Evolutionary conservation across 2,797 vertebrate genomes (phyloP).

Genomic region (Halcyon smyrnensis): DNA sequence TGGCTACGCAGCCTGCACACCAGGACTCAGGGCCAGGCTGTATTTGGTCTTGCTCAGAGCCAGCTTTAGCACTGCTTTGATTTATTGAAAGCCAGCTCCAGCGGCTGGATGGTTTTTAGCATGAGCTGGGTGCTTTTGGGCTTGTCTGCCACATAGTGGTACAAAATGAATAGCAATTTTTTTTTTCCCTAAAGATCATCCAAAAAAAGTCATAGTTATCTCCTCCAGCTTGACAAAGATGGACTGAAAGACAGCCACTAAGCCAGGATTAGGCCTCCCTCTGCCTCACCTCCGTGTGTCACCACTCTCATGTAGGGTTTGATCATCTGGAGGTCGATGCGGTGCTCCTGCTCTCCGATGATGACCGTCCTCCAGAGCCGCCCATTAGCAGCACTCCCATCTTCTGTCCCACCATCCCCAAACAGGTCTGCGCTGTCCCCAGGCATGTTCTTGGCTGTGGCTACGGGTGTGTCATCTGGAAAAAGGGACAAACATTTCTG

Average conservation of each 20-base stretch:
- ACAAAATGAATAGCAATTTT: fast-evolving
- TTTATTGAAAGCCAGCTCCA: background rate
- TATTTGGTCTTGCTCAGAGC: background rate
- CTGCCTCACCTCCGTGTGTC: slow-evolving; percentile 90
- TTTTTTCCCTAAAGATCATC: fast-evolving
- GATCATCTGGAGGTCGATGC: slow-evolving; percentile 98
- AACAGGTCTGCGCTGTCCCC: slow-evolving; percentile 81
- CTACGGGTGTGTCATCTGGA: slow-evolving; percentile 93
- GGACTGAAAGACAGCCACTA: fast-evolving
- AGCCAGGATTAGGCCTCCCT: background rate
- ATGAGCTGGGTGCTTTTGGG: background rate
- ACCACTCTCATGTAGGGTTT: slow-evolving; percentile 94
- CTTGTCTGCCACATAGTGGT: fast-evolving
- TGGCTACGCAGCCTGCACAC: background rate
- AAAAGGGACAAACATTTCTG: background rate
- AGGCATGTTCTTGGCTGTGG: slow-evolving; percentile 91
- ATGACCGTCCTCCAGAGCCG: slow-evolving; percentile 95
- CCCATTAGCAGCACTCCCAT: slow-evolving; percentile 82
- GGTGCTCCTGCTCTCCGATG: slow-evolving; percentile 96
- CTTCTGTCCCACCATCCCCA: slow-evolving; percentile 80
- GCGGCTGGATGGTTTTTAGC: fast-evolving
- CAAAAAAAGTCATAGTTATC: background rate
- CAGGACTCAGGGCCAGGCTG: background rate
- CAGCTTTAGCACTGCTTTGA: background rate
- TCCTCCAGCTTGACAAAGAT: background rate